These are phyloP conservation scores for Elanus axillaris DNA, from an alignment of 2,113 vertebrate species.

Conservation along the genomic window DNA sequence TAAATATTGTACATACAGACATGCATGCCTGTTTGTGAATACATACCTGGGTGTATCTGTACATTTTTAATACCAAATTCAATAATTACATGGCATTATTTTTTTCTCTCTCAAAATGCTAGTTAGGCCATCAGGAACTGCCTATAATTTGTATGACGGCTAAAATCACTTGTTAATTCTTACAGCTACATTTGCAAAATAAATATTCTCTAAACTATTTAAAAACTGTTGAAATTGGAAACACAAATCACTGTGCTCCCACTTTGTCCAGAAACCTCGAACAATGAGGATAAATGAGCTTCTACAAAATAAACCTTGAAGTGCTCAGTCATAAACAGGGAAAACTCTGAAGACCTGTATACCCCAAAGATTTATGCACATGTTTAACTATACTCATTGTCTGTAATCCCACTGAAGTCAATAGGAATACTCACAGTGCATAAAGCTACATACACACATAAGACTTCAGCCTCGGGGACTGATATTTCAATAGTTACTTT, in stretches of 20 bases:
- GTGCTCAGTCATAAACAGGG: background rate
- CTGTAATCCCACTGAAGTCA: background rate
- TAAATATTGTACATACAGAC: background rate
- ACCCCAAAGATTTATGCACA: background rate
- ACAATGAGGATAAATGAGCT: background rate
- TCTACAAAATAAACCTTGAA: background rate
- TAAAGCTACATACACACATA: background rate
- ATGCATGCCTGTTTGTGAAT: background rate
- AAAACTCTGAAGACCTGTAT: background rate
- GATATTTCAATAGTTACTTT: background rate
- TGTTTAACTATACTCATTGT: background rate
- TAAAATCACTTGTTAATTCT: background rate
- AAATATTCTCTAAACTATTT: background rate
- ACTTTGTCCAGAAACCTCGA: background rate
- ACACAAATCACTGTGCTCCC: background rate
- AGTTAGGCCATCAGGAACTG: background rate
- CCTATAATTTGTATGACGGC: background rate
- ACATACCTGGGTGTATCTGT: background rate
- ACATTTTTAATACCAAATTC: background rate
- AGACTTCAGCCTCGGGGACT: background rate
- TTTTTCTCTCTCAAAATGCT: background rate
- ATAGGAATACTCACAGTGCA: background rate
- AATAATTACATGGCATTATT: background rate
- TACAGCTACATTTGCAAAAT: background rate
- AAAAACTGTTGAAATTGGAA: background rate